Evolutionary conservation across 2,888 invertebrate species (phyloP).

Genomic region (Lutraria lutraria): DNA sequence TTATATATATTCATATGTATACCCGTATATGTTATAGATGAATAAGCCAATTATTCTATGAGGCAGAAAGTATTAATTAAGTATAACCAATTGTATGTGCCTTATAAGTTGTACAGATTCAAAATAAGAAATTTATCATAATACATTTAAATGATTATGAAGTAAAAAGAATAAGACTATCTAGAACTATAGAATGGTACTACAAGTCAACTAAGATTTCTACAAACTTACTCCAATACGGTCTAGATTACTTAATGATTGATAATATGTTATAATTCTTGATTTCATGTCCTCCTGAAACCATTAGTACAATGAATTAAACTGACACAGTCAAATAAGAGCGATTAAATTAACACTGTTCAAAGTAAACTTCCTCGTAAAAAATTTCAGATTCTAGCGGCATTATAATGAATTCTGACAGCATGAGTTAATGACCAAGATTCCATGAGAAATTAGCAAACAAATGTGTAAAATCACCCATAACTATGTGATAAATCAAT

Average conservation of each 20-base stretch:
- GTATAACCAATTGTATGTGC: too few relatives aligned
- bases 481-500: not conserved
- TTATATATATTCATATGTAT: too few relatives aligned
- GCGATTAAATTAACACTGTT: not conserved
- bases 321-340: not conserved
- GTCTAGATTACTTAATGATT: conserved; percentile 45
- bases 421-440: not conserved
- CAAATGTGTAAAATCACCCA: conserved; percentile 12
- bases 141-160: too few relatives aligned
- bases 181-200: not conserved
- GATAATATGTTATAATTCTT: conserved; percentile 42
- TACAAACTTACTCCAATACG: conserved; percentile 33
- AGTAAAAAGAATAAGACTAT: too few relatives aligned
- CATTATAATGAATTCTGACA: too few relatives aligned
- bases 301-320: not conserved
- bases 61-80: too few relatives aligned
- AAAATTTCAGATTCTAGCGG: too few relatives aligned
- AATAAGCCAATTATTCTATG: too few relatives aligned
- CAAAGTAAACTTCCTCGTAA: not conserved
- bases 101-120: too few relatives aligned
- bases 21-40: too few relatives aligned
- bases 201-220: not conserved
- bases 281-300: conserved; percentile 40
- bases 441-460: not conserved
- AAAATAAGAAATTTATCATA: too few relatives aligned